Conservation (phyloP, 2,113 vertebrate genomes). For the Anhinga rufa region DNA sequence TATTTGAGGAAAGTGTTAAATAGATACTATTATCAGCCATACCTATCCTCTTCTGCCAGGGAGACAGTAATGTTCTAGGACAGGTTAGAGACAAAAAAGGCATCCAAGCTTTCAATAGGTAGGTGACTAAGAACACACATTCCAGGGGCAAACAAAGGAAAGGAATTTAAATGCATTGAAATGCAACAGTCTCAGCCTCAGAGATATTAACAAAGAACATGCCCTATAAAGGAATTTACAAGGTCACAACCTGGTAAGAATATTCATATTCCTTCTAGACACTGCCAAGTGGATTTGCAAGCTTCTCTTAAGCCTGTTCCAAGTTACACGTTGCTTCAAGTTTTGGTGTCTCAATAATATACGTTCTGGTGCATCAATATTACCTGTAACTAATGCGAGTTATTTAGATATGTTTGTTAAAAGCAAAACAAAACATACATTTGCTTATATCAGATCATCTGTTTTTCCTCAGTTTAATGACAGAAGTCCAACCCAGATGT, state of each 20-base stretch:
- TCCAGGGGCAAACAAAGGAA: constrained; percentile 2
- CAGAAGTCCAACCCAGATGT: not conserved
- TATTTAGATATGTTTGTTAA: not conserved
- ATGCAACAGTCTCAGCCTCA: not conserved
- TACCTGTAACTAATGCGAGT: not conserved
- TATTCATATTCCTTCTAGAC: not conserved
- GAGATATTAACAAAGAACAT: constrained; percentile 1
- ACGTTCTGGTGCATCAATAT: not conserved
- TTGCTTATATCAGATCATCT: not conserved
- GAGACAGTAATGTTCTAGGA: not conserved
- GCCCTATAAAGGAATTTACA: constrained; percentile 28
- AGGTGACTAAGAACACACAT: constrained; percentile 1
- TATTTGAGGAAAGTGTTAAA: not conserved
- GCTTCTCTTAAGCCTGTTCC: not conserved
- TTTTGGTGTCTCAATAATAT: not conserved
- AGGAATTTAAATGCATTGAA: constrained; percentile 13
- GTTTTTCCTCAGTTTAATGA: not conserved
- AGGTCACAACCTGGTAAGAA: constrained; percentile 3
- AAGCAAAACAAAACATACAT: not conserved
- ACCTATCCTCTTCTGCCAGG: not conserved
- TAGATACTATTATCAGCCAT: constrained; percentile 22
- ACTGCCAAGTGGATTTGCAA: not conserved
- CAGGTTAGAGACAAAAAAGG: constrained; percentile 22
- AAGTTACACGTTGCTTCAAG: not conserved
- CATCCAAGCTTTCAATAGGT: not conserved